Base-by-base conservation (phyloP, 2,888 invertebrate species). In the Melieria omissa region DNA sequence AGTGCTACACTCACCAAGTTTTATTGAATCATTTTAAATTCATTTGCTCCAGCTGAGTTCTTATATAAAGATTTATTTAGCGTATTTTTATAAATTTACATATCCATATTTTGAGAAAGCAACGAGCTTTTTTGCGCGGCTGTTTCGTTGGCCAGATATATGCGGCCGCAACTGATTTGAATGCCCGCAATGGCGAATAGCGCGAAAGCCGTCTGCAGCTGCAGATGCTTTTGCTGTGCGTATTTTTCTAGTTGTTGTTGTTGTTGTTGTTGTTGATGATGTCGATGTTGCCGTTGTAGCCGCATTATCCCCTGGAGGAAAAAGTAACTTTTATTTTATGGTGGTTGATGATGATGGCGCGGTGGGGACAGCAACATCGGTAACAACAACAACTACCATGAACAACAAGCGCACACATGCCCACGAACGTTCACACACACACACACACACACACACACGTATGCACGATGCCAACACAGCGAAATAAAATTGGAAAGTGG, bases 311-410 rank as follows among this genome's bases (percentile, higher is more conserved):
- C 82, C 79, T 80, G 68, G 75, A 82, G 82, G 81, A 81, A 79
- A 81, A 80, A 78, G 80, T 81, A 81, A 83, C 79, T 82, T 83
- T 82, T 83, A 83, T 83, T 83, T 82, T 80, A 82, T 83, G 81
- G 79, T 78, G 73, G 76, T 80, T 74, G 80, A 78, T 81, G 81
- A 82, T 80, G 80, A 78, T 75, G 78, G 76, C 80, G 79, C 78
- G 76, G 71, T 75, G 81, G 81, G 80, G 79, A 79, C 78, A 79
- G 77, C 16, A 65, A 62, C 45, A 45, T 16, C 68, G 65, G 57
- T 52, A 52, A 46, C 16, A 61, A 47, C 66, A 65, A 42, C 61
- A 71, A 64, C 45, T 60, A 67, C 41, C 49, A 65, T 29, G 29
- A 44, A 10, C 10, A 16, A 9, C 45, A 62, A 52, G n/a, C 45